Conservation (phyloP, 2,888 invertebrate species). For the Gibbula magus region DNA sequence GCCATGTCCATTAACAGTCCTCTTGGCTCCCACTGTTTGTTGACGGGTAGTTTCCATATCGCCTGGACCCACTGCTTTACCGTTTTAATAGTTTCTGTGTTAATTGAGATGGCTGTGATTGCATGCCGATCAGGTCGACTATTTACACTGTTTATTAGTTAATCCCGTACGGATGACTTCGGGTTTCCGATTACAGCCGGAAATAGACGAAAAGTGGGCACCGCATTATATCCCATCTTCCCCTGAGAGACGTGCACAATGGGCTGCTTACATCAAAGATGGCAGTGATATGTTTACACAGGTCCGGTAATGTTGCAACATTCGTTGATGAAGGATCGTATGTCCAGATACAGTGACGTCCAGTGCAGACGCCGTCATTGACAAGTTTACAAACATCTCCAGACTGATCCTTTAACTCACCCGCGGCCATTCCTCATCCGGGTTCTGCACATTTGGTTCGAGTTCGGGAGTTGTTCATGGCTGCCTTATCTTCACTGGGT, state of each 20-base stretch:
- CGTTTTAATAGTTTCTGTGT: not conserved
- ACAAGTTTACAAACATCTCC: not conserved
- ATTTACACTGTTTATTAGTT: slow-evolving; percentile 6
- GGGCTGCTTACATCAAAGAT: not conserved
- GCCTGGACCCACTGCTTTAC: not conserved
- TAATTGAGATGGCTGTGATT: slow-evolving; percentile 17
- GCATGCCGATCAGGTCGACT: not conserved
- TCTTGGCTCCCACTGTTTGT: no score
- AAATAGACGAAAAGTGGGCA: not conserved
- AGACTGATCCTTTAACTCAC: not conserved
- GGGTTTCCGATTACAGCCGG: not conserved
- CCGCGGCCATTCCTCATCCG: not conserved
- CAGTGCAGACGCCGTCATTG: not conserved
- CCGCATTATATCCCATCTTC: not conserved
- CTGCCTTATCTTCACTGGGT: not conserved
- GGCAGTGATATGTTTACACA: not conserved
- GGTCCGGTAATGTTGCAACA: not conserved
- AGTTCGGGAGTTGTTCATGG: not conserved
- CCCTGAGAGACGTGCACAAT: not conserved
- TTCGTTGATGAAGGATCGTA: not conserved
- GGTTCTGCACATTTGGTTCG: not conserved
- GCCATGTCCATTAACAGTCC: no score
- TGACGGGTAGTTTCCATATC: not conserved
- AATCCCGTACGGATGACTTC: not conserved
- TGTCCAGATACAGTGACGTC: not conserved